These are phyloP conservation scores for Perognathus longimembris DNA, from an alignment of 2,113 vertebrate genomes.

Conservation along the genomic window DNA sequence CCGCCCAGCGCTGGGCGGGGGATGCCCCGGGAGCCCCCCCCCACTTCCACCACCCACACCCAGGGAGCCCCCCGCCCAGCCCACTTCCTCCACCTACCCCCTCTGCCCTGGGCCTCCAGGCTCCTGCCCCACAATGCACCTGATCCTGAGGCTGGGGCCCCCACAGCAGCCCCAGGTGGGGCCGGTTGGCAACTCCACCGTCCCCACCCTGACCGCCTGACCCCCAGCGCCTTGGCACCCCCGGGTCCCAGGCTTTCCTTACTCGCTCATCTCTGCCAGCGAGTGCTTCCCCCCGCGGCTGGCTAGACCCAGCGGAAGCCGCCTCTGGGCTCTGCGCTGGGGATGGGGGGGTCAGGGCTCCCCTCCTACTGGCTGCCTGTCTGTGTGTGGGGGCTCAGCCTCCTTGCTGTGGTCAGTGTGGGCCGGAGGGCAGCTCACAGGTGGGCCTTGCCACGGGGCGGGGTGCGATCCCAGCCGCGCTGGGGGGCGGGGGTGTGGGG, in stretches of 20 bases:
- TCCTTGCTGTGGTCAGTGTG: rapidly evolving
- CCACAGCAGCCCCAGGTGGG: too few species aligned
- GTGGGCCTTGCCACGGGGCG: rapidly evolving
- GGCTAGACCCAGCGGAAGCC: not conserved
- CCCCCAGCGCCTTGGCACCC: not conserved
- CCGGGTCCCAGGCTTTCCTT: not conserved
- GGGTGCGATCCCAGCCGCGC: not conserved
- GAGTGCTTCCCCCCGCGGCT: not conserved
- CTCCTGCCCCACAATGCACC: not conserved
- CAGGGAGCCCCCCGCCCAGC: too few species aligned
- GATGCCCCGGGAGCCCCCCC: too few species aligned
- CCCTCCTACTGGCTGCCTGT: rapidly evolving
- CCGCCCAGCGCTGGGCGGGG: rapidly evolving
- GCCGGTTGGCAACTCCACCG: not conserved
- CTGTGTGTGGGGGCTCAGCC: not conserved
- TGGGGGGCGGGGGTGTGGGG: too few species aligned
- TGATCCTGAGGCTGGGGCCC: not conserved
- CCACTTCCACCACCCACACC: too few species aligned
- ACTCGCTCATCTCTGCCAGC: rapidly evolving
- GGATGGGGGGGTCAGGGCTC: rapidly evolving
- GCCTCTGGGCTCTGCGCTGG: not conserved
- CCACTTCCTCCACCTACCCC: too few species aligned
- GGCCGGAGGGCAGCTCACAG: not conserved
- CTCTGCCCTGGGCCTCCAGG: not conserved
- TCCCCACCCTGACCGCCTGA: not conserved